These are phyloP conservation scores for Odontocolon sp. DNA, from an alignment of 2,888 invertebrate species.

Conservation along the genomic window DNA sequence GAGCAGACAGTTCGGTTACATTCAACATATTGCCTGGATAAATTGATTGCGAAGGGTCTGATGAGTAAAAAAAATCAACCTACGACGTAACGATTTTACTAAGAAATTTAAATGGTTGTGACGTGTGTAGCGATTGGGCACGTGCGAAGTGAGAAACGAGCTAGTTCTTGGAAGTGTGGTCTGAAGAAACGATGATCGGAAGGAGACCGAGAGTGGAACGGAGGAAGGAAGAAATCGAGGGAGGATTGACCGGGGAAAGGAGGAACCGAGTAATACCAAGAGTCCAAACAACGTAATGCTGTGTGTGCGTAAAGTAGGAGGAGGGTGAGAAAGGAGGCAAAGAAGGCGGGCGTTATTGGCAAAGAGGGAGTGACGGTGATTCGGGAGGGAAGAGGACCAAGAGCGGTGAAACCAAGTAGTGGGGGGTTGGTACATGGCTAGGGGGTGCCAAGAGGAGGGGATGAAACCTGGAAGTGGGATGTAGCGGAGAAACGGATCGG, in stretches of 20 bases:
- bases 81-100: too few relatives aligned
- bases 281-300: neutral
- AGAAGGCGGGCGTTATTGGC: conserved; percentile 51
- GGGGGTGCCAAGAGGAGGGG: conserved; percentile 33
- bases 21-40: neutral
- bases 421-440: conserved; percentile 6
- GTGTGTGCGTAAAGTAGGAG: conserved; percentile 33
- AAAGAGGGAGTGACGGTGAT: conserved; percentile 54
- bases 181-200: conserved; percentile 15
- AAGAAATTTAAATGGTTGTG: too few relatives aligned
- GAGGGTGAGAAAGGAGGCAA: conserved; percentile 44
- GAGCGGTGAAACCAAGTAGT: neutral
- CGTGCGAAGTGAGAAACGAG: too few relatives aligned
- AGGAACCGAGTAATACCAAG: neutral
- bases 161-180: conserved; percentile 10
- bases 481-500: conserved; percentile 28
- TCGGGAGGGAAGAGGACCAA: conserved; percentile 45
- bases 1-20: conserved; percentile 4
- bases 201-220: conserved; percentile 32
- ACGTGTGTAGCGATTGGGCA: too few relatives aligned
- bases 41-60: too few relatives aligned
- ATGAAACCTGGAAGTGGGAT: conserved; percentile 31
- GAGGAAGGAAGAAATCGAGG: conserved; percentile 40
- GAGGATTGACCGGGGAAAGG: neutral
- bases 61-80: neutral